Evolutionary conservation across 2,888 invertebrate species (phyloP).

Genomic region (Pimpla rufipes): DNA sequence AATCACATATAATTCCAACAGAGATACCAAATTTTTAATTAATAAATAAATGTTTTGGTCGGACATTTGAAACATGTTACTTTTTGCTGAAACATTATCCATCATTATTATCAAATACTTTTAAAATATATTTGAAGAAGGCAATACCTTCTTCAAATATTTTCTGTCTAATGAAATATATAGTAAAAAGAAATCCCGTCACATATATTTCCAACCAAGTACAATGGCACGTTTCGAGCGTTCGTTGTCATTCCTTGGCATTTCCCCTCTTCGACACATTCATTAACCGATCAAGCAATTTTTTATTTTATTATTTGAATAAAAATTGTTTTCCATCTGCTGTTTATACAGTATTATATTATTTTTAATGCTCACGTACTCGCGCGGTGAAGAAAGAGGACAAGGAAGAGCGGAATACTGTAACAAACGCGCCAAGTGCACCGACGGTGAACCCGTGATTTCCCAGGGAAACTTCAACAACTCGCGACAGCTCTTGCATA

Average conservation of each 20-base stretch:
- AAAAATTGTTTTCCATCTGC: neutral
- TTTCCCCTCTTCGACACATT: neutral
- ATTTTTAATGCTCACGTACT: slow-evolving; percentile 40
- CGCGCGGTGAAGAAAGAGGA: slow-evolving; percentile 21
- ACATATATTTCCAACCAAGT: no score
- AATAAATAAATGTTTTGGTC: no score
- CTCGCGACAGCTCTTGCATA: slow-evolving; percentile 61
- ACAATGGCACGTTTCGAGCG: no score
- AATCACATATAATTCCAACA: neutral
- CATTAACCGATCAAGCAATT: no score
- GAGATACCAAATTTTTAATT: no score
- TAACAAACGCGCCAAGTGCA: slow-evolving; percentile 55
- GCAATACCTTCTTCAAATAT: no score
- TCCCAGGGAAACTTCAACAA: slow-evolving; percentile 56
- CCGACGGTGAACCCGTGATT: slow-evolving; percentile 47
- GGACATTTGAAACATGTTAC: no score
- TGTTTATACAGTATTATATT: neutral
- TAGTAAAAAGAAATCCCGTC: no score
- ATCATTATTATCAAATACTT: no score
- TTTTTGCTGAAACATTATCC: no score
- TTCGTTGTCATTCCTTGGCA: neutral
- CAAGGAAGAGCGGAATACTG: slow-evolving; percentile 7
- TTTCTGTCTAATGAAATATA: no score
- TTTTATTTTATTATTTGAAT: neutral
- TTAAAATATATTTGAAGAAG: no score